These are phyloP conservation scores for Ametastegia equiseti DNA, from an alignment of 2,888 invertebrate species.

Conservation along the genomic window DNA sequence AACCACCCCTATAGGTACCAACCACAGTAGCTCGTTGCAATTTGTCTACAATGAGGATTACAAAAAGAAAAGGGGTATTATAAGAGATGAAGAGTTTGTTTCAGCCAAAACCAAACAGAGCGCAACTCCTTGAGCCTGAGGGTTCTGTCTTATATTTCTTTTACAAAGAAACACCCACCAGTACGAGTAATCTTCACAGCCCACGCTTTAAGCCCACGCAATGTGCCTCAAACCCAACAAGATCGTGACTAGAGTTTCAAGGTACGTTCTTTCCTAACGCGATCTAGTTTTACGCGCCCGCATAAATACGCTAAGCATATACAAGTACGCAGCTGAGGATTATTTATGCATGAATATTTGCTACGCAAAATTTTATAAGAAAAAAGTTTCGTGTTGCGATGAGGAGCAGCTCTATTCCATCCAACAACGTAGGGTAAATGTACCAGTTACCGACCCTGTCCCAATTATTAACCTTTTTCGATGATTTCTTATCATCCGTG, in stretches of 20 bases:
- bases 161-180: not conserved
- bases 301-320: not conserved
- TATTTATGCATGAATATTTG: not conserved
- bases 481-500: too few species aligned
- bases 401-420: not conserved
- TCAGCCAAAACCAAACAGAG: constrained; percentile 26
- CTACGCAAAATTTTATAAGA: not conserved
- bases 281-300: constrained; percentile 1
- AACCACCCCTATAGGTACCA: not conserved
- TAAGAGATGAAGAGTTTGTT: constrained; percentile 13
- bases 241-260: constrained; percentile 27
- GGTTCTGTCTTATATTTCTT: not conserved
- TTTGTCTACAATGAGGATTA: not conserved
- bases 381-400: not conserved
- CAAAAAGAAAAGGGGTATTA: not conserved
- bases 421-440: too few species aligned
- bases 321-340: not conserved
- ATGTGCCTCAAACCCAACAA: not conserved
- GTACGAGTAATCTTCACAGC: not conserved
- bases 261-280: not conserved
- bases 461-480: too few species aligned
- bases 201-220: constrained; percentile 4
- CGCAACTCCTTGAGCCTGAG: not conserved
- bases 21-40: not conserved
- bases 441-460: too few species aligned